Conservation (phyloP, 2,888 invertebrate genomes). For the Polydrusus pterygomalis region DNA sequence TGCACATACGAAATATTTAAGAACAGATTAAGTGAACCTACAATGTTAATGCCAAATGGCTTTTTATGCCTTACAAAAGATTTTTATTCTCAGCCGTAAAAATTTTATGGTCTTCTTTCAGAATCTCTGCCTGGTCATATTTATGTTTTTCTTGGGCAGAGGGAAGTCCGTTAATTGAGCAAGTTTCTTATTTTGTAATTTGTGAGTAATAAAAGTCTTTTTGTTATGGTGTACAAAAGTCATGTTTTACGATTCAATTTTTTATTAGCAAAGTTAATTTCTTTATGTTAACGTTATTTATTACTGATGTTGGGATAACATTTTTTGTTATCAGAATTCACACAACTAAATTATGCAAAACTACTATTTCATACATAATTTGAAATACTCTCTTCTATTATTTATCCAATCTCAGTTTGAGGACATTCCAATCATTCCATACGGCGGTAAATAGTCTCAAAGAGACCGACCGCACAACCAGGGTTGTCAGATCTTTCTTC, state of each 20-base stretch:
- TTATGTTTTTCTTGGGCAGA: constrained; percentile 2
- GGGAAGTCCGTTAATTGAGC: constrained; percentile 6
- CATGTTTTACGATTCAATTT: neutral
- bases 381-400: too few relatives aligned
- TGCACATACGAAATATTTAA: neutral
- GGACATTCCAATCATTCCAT: too few relatives aligned
- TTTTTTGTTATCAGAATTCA: too few relatives aligned
- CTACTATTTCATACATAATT: too few relatives aligned
- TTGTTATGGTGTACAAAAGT: neutral
- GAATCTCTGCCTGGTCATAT: constrained; percentile 16
- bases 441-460: too few relatives aligned
- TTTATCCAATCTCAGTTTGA: too few relatives aligned
- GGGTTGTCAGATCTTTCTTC: too few relatives aligned
- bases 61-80: constrained; percentile 4
- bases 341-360: too few relatives aligned
- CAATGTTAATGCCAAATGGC: constrained; percentile 16
- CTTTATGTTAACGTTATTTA: too few relatives aligned
- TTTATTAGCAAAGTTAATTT: neutral
- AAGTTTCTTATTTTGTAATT: constrained; percentile 11
- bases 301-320: too few relatives aligned
- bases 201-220: neutral
- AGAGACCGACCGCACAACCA: too few relatives aligned
- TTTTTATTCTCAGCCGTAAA: constrained; percentile 15
- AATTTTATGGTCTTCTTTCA: neutral
- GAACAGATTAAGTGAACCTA: constrained; percentile 10